A percentile compares a stretch with the other conserved stretches of the same genome.
These are phyloP conservation scores for Saccostrea cuccullata DNA, from an alignment of 1,140 invertebrate genomes.

Conservation along the genomic window DNA sequence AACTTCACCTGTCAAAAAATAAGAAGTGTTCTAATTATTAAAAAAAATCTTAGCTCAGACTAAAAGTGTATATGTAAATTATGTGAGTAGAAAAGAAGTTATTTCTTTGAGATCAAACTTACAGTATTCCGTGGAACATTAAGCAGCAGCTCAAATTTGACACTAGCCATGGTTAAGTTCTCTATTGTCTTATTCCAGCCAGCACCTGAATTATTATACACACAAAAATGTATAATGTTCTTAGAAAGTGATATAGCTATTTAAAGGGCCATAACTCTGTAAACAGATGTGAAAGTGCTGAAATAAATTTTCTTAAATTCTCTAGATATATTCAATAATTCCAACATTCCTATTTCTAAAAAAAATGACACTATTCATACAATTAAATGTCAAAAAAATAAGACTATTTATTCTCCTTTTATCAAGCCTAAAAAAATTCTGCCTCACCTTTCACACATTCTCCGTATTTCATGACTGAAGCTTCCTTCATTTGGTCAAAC, in stretches of 20 bases:
- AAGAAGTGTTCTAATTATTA: neutral
- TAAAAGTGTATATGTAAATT: too few relatives aligned
- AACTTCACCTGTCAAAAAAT: slow-evolving; percentile 66
- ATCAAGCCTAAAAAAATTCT: too few relatives aligned
- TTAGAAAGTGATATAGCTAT: neutral
- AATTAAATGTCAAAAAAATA: too few relatives aligned
- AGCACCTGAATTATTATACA: neutral
- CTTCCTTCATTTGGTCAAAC: slow-evolving; percentile 62
- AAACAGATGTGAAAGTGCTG: too few relatives aligned
- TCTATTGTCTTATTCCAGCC: neutral
- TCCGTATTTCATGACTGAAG: slow-evolving; percentile 68
- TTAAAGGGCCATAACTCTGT: neutral
- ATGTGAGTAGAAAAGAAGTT: too few relatives aligned
- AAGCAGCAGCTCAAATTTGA: neutral
- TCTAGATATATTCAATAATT: too few relatives aligned
- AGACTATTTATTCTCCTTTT: too few relatives aligned
- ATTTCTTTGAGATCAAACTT: neutral
- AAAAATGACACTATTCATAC: too few relatives aligned
- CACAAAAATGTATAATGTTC: neutral
- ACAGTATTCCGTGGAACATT: neutral
- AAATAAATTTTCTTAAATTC: too few relatives aligned
- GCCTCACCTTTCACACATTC: slow-evolving; percentile 58
- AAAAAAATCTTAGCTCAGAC: neutral
- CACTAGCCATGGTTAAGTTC: neutral
- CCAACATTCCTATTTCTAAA: too few relatives aligned